Percentiles rank a stretch among this genome's conserved stretches.
Conservation (phyloP, 2,113 vertebrate species). For the Hyperopisus bebe region DNA sequence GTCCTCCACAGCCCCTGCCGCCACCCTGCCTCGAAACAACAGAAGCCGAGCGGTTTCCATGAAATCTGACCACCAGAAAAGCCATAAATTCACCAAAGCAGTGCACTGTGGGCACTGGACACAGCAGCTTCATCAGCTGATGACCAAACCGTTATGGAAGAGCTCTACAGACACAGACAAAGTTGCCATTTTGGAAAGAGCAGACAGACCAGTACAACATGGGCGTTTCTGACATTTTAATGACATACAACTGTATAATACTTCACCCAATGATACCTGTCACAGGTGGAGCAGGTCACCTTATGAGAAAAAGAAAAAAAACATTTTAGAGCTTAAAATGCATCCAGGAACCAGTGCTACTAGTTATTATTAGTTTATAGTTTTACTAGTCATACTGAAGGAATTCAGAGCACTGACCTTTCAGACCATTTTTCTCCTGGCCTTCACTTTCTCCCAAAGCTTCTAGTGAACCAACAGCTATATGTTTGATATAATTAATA, state of each 20-base stretch:
- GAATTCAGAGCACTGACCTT: background rate
- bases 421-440: background rate
- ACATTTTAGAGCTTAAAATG: background rate
- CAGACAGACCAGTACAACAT: background rate
- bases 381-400: background rate
- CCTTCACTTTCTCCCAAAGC: background rate
- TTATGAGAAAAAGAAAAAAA: background rate
- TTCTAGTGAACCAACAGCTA: background rate
- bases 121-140: constrained; percentile 19
- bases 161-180: background rate
- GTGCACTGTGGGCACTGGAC: background rate
- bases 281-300: background rate
- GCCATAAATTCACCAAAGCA: constrained; percentile 31
- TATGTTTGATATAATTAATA: background rate
- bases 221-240: background rate
- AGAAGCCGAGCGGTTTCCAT: constrained; percentile 45
- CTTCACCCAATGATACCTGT: background rate
- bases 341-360: background rate
- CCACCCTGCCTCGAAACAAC: constrained; percentile 32
- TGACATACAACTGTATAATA: background rate
- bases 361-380: background rate
- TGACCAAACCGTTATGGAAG: background rate
- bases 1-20: constrained; percentile 39
- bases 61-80: constrained; percentile 39
- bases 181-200: constrained; percentile 14